These are phyloP conservation scores for Heliocidaris tuberculata DNA, from an alignment of 35 echinoderm and acorn worm genomes.

Conservation along the genomic window DNA sequence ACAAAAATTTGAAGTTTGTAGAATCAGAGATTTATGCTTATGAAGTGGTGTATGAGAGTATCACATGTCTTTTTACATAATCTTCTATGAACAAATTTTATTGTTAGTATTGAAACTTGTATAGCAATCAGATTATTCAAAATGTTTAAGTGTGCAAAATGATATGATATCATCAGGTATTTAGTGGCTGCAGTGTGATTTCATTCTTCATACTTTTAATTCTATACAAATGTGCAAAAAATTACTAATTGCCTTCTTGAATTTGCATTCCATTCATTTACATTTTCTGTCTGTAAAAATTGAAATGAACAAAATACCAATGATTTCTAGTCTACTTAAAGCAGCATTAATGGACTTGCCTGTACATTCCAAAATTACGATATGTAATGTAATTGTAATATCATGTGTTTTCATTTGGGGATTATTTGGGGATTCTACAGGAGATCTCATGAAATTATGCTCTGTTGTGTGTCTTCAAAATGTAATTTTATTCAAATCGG, in stretches of 20 bases:
- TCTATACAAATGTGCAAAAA: too few species aligned
- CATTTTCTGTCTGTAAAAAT: neutral
- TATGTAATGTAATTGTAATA: too few species aligned
- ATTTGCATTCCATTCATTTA: neutral
- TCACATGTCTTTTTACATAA: neutral
- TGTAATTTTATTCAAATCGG: neutral
- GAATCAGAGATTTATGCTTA: neutral
- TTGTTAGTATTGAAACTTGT: neutral
- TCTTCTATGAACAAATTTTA: neutral
- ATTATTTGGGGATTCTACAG: neutral
- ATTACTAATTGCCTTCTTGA: neutral
- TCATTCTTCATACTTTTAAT: neutral
- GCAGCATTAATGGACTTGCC: too few species aligned
- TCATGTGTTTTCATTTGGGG: neutral
- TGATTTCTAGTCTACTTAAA: too few species aligned
- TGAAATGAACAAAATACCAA: neutral
- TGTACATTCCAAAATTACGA: neutral
- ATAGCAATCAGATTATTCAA: neutral
- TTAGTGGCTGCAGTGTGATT: neutral
- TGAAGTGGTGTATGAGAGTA: neutral
- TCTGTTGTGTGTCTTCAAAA: neutral
- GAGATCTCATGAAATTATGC: neutral
- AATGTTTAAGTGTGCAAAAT: neutral
- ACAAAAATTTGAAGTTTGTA: neutral
- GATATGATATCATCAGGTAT: neutral